A percentile compares a stretch with the other conserved stretches of the same genome.
Evolutionary conservation across 2,888 invertebrate genomes (phyloP).

Genomic region (Aspidapion aeneum): DNA sequence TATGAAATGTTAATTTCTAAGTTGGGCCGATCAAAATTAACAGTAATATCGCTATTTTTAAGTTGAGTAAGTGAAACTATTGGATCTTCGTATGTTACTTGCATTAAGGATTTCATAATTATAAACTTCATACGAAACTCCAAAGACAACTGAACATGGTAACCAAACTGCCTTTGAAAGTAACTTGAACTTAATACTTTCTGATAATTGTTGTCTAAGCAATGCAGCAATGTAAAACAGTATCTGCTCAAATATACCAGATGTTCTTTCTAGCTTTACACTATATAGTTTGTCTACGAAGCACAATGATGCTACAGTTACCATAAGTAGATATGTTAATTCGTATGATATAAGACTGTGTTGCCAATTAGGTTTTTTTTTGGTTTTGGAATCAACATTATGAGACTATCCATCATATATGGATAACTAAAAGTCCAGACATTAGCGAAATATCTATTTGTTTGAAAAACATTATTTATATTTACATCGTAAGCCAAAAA

Average conservation of each 20-base stretch:
- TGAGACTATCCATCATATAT: neutral
- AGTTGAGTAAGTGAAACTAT: neutral
- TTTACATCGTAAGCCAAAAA: neutral
- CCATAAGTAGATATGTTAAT: neutral
- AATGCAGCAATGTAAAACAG: neutral
- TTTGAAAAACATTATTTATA: neutral
- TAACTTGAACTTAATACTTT: neutral
- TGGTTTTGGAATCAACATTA: neutral
- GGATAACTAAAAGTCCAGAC: neutral
- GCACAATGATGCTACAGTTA: neutral
- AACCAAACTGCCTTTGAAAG: neutral
- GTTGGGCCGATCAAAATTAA: neutral
- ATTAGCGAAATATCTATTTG: neutral
- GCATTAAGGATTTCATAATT: neutral
- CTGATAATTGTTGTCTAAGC: neutral
- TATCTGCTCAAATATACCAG: no score
- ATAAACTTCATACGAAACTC: neutral
- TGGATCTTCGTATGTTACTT: neutral
- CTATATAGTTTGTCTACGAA: neutral
- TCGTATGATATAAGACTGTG: neutral
- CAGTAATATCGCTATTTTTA: neutral
- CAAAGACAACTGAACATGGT: neutral
- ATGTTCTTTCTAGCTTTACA: no score
- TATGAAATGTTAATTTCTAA: neutral
- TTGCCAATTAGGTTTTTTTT: neutral